phyloP scores from a whole-genome alignment of 2,888 invertebrate genomes.

The Dexiosoma caninum region DNA sequence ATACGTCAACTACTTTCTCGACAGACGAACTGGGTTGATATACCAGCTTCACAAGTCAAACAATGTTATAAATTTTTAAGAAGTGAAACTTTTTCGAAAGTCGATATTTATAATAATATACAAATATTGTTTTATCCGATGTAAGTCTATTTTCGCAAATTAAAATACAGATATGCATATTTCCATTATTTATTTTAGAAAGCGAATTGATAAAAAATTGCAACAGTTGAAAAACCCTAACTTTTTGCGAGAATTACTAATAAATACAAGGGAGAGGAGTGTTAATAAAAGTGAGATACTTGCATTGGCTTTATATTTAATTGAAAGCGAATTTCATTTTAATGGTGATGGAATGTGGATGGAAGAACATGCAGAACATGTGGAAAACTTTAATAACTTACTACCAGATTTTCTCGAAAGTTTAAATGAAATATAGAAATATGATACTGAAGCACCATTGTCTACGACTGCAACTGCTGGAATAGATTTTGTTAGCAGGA shows the following conservation, averaged over 20 bases:
- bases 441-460: constrained; percentile 70
- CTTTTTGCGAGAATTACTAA: constrained; percentile 68
- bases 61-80: constrained; percentile 81
- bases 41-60: constrained; percentile 81
- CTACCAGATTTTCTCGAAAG: constrained; percentile 76
- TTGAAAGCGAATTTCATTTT: constrained; percentile 86
- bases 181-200: constrained; percentile 64
- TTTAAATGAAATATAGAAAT: constrained; percentile 73
- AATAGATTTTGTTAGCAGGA: neutral
- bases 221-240: constrained; percentile 67
- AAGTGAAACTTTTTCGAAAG: constrained; percentile 78
- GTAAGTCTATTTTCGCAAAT: constrained; percentile 77
- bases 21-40: constrained; percentile 83
- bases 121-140: constrained; percentile 84
- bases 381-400: constrained; percentile 76
- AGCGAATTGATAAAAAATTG: constrained; percentile 75
- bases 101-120: constrained; percentile 81
- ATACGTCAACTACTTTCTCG: constrained; percentile 78
- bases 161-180: neutral
- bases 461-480: neutral
- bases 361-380: constrained; percentile 74
- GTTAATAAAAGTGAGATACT: constrained; percentile 80
- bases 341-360: constrained; percentile 87
- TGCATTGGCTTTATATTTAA: constrained; percentile 83
- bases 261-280: constrained; percentile 68